phyloP scores from a whole-genome alignment of 2,888 invertebrate genomes.

The Agelastica alni region DNA sequence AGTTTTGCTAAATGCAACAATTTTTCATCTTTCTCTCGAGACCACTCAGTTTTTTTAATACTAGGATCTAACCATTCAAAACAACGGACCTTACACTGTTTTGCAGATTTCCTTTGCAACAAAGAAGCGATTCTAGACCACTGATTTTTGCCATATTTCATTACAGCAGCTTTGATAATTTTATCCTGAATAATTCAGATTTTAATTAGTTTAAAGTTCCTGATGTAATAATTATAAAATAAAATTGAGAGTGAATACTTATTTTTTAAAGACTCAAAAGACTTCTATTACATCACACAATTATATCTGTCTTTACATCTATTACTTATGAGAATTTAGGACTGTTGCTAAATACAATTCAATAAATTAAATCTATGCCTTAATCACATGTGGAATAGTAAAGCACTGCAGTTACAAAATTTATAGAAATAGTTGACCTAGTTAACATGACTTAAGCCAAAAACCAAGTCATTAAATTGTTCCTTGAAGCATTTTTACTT shows the following conservation, averaged over 20 bases:
- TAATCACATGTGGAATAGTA: too few relatives aligned
- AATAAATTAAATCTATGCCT: too few relatives aligned
- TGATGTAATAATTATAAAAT: neutral
- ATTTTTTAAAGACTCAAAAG: too few relatives aligned
- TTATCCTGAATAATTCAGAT: constrained; percentile 93
- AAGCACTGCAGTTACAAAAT: too few relatives aligned
- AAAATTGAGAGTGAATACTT: constrained; percentile 12
- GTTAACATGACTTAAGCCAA: too few relatives aligned
- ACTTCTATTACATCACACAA: too few relatives aligned
- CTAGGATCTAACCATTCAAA: constrained; percentile 99
- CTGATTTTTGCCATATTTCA: constrained; percentile 99
- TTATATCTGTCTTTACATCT: too few relatives aligned
- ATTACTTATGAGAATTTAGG: too few relatives aligned
- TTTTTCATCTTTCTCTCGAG: constrained; percentile 98
- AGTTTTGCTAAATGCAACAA: constrained; percentile 95
- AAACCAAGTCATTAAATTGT: too few relatives aligned
- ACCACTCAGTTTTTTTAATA: constrained; percentile 99
- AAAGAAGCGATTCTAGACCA: constrained; percentile 99
- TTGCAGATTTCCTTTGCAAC: constrained; percentile 96
- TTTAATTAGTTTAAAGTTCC: neutral
- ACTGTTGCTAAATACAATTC: too few relatives aligned
- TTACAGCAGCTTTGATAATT: constrained; percentile 99
- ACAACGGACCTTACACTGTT: constrained; percentile 99
- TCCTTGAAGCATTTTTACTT: too few relatives aligned
- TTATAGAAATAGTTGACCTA: too few relatives aligned